Base-by-base conservation (phyloP, 2,797 vertebrate species). In the Gymnocypris eckloni region DNA sequence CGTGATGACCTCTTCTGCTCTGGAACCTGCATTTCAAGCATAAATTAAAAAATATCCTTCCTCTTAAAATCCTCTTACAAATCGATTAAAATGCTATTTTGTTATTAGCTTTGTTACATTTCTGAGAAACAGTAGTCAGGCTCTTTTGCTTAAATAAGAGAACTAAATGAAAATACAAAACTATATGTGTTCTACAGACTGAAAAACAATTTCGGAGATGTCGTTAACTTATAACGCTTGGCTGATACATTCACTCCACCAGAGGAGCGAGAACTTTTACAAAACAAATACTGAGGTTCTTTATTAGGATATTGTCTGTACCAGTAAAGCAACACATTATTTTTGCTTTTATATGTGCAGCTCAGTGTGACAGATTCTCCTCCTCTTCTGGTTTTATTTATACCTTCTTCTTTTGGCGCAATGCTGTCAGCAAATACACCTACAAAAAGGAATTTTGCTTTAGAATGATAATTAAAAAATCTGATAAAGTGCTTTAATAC, bases 301-400 rank as follows among this genome's bases (percentile, higher is more conserved):
- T 81, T 54, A 33, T 80, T 79, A 41, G 78, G 28, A 41, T 72
- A 33, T 9, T 66, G 70, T 25, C 28, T 87, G 86, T 83, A 90
- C 88, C 90, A 91, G 72, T 75, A 6, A 54, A 90, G 81, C 0
- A 0, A 0, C 52, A 15, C 2, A 4, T 12, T 0, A 0, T 20
- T 13, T 2, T n/a, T 66, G 50, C 22, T 10, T 28, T 45, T 83
- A 80, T 88, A 90, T 1, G 28, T 11, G 43, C 90, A 91, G n/a
- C 7, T 86, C 87, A 91, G 81, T 13, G 80, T 86, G 33, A 90
- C 87, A 82, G 78, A 69, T 66, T 88, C 64, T 85, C 84, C 86
- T 69, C 87, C 87, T 61, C 13, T 78, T 11, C 41, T 54, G 43
- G 10, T 22, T 45, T 79, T 79, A 84, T 66, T 28, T 66, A 8